Percentiles rank a stretch among this genome's conserved stretches.
Evolutionary conservation across 1,140 invertebrate genomes (phyloP).

Genomic region (Tenebrio molitor): DNA sequence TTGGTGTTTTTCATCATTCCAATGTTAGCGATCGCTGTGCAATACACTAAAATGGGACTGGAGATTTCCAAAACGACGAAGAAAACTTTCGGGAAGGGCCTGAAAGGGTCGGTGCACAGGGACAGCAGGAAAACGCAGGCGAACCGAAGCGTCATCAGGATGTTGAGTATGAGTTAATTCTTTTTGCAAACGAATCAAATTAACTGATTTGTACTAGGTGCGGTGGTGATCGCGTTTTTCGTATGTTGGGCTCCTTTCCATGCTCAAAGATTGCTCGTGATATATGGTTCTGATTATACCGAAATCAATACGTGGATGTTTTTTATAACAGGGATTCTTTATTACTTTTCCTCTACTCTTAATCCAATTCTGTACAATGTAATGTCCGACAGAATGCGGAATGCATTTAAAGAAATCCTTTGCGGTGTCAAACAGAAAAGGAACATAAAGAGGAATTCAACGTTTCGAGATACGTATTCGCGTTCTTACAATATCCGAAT

Average conservation of each 20-base stretch:
- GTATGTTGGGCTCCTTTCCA: constrained; percentile 98
- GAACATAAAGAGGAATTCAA: constrained; percentile 22
- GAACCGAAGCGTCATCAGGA: constrained; percentile 82
- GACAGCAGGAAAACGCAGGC: constrained; percentile 76
- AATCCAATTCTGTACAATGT: constrained; percentile 94
- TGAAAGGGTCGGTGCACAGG: constrained; percentile 76
- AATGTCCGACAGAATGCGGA: constrained; percentile 88
- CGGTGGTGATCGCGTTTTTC: constrained; percentile 97
- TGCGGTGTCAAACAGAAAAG: constrained; percentile 52
- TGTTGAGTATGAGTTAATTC: constrained; percentile 78
- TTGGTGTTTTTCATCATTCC: constrained; percentile 88
- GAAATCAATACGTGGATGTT: constrained; percentile 85
- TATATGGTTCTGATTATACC: constrained; percentile 75
- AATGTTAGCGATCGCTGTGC: constrained; percentile 80
- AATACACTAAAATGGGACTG: constrained; percentile 84
- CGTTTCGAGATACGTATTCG: constrained; percentile 17
- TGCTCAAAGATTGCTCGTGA: constrained; percentile 85
- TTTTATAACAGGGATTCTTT: constrained; percentile 83
- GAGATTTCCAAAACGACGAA: constrained; percentile 72
- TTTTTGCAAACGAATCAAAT: background rate
- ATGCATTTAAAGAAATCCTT: constrained; percentile 78
- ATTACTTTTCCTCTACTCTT: constrained; percentile 90
- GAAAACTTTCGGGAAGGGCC: constrained; percentile 65
- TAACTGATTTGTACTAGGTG: constrained; percentile 73
- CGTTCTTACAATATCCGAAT: constrained; percentile 23